Conservation (phyloP, 2,797 vertebrate genomes). For the Tauraco hartlaubi region DNA sequence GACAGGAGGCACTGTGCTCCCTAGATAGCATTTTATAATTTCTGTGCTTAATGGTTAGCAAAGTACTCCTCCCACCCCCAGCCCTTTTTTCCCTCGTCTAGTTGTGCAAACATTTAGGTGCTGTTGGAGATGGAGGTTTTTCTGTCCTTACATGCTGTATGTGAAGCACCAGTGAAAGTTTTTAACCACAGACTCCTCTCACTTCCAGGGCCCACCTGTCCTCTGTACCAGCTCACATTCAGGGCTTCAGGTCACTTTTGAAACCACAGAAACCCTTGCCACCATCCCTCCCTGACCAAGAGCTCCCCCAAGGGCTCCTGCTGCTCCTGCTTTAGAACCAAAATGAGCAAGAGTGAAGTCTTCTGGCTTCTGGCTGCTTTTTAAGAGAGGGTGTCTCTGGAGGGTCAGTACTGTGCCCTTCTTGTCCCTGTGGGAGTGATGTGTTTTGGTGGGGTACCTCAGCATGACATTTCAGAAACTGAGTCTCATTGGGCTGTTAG, state of each 20-base stretch:
- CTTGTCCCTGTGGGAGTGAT: fast-evolving
- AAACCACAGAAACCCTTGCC: not conserved
- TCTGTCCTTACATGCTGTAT: not conserved
- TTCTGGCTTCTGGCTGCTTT: not conserved
- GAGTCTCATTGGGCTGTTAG: not conserved
- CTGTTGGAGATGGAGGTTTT: not conserved
- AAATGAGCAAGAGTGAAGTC: not conserved
- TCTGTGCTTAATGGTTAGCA: not conserved
- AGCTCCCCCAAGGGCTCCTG: not conserved
- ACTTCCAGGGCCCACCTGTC: not conserved
- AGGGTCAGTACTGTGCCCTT: not conserved
- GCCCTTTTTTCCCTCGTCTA: no score
- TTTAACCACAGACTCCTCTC: not conserved
- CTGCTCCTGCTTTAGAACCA: not conserved
- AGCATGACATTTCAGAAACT: not conserved
- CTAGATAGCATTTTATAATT: not conserved
- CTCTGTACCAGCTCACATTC: not conserved
- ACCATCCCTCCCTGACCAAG: not conserved
- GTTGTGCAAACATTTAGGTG: not conserved
- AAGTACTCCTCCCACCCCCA: not conserved
- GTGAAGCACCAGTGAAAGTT: not conserved
- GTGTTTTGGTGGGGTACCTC: not conserved
- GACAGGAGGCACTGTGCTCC: not conserved
- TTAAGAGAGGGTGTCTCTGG: not conserved
- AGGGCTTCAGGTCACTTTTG: not conserved